Percentiles rank a stretch among this genome's conserved stretches.
Evolutionary conservation across 2,113 vertebrate species (phyloP).

Genomic region (Otolemur garnettii): DNA sequence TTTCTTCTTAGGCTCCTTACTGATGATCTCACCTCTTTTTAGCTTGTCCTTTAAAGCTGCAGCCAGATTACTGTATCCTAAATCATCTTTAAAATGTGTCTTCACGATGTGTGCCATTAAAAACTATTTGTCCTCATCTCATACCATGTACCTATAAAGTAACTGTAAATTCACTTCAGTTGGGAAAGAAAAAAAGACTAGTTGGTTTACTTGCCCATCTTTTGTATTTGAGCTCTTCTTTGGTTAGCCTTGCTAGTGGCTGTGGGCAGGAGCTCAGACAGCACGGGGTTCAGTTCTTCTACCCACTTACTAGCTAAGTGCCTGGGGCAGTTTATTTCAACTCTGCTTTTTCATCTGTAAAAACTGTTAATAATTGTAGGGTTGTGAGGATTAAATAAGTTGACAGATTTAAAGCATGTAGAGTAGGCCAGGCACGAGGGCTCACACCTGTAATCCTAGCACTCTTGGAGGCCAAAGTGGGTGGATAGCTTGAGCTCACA

Average conservation of each 20-base stretch:
- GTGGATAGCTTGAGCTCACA: too few species aligned
- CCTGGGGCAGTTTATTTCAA: not conserved
- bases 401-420: not conserved
- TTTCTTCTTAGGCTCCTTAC: slow-evolving; percentile 28
- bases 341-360: not conserved
- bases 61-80: not conserved
- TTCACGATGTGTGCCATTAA: not conserved
- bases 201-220: not conserved
- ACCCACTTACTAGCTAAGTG: not conserved
- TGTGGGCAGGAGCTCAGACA: not conserved
- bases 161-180: not conserved
- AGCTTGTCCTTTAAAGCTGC: not conserved
- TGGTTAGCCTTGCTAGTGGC: not conserved
- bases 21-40: not conserved
- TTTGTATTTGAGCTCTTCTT: not conserved
- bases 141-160: not conserved
- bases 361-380: not conserved
- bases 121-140: not conserved
- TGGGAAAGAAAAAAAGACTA: not conserved
- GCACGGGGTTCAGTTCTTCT: not conserved
- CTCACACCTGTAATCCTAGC: too few species aligned
- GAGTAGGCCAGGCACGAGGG: not conserved
- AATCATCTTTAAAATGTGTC: not conserved
- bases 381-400: not conserved
- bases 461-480: too few species aligned